Evolutionary conservation across 2,797 vertebrate species (phyloP).

Genomic region (Sebastes melanostomus): DNA sequence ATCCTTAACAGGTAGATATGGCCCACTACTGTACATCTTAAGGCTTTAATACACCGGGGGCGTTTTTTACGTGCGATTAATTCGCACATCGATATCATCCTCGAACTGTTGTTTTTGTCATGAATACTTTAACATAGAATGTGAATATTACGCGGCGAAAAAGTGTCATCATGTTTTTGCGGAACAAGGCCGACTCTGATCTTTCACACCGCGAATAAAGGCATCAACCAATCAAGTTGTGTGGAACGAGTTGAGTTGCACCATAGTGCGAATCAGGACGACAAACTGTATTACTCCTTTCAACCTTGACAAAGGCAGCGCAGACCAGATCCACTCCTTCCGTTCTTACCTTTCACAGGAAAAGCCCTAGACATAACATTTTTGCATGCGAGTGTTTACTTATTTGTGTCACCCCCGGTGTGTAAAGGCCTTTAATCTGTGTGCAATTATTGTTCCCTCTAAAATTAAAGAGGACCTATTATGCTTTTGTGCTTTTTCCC

Average conservation of each 20-base stretch:
- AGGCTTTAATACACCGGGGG: background rate
- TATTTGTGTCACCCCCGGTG: background rate
- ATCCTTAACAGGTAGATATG: slow-evolving; percentile 86
- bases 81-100: background rate
- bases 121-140: background rate
- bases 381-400: background rate
- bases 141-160: background rate
- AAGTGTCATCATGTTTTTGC: background rate
- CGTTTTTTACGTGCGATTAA: background rate
- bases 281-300: background rate
- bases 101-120: background rate
- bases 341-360: background rate
- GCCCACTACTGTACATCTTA: slow-evolving; percentile 15
- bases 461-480: background rate
- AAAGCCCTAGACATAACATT: background rate
- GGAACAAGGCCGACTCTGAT: background rate
- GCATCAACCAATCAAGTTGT: background rate
- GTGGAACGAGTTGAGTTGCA: too few relatives aligned
- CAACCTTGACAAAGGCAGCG: background rate
- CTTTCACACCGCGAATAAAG: background rate
- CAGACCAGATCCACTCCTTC: background rate
- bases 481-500: too few relatives aligned
- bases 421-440: background rate
- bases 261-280: too few relatives aligned
- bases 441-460: background rate